A percentile compares a stretch with the other conserved stretches of the same genome.
phyloP scores from a whole-genome alignment of 2,113 vertebrate genomes.

The Pyrgilauda ruficollis region DNA sequence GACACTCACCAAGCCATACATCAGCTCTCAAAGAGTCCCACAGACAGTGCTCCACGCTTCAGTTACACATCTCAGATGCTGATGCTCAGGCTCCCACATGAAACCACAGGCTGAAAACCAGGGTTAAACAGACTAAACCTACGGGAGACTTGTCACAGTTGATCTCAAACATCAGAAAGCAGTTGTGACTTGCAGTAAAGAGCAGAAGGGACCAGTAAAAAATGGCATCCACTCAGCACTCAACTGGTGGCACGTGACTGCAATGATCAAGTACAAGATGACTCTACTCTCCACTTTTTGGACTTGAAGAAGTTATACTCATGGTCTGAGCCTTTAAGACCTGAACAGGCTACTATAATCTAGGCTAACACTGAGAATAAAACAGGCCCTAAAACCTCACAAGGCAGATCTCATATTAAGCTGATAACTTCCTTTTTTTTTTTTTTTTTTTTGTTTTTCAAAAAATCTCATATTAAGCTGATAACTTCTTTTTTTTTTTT shows the following conservation, averaged over 20 bases:
- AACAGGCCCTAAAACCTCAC: background rate
- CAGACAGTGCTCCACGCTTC: background rate
- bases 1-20: background rate
- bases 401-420: background rate
- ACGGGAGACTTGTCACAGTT: background rate
- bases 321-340: background rate
- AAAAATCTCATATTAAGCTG: background rate
- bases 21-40: background rate
- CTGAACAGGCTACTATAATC: background rate
- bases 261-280: background rate
- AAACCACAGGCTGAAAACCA: background rate
- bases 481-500: background rate
- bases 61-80: background rate
- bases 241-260: accelerated
- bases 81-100: background rate
- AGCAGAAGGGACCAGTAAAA: background rate
- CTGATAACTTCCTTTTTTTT: background rate
- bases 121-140: background rate
- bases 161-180: background rate
- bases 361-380: background rate
- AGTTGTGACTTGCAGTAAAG: background rate
- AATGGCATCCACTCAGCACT: background rate
- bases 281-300: background rate
- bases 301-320: background rate
- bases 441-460: background rate